Base-by-base conservation (phyloP, 2,113 vertebrate genomes). In the Pachycephala philippinensis region DNA sequence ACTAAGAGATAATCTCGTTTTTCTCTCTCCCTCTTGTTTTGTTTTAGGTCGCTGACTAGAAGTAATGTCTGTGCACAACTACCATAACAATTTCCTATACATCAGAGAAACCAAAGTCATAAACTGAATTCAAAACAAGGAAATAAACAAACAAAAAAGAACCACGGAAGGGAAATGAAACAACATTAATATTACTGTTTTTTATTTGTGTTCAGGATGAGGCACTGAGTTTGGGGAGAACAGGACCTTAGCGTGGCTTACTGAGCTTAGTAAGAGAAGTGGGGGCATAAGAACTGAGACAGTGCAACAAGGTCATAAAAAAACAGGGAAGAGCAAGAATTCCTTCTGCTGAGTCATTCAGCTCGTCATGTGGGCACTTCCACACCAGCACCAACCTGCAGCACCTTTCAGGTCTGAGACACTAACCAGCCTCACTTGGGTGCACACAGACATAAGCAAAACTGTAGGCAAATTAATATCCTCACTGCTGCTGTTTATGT, bases 51-150 rank as follows among this genome's bases (percentile, higher is more conserved):
- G 3, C 66, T 85, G 78, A 83, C 78, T 81, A 87, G 89, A 94
- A 96, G 42, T 84, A 93, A 91, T 33, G 44, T 39, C 70, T 79
- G 35, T 40, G 54, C 50, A 77, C 65, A 94, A 81, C 80, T 64
- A 83, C 90, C 75, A 49, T 72, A 93, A 81, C 59, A 83, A 89
- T 93, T 60, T 95, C 91, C 71, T 94, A 83, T 77, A 84, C 57
- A 92, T 95, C 60, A 87, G 70, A 92, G 68, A 97, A 93, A 94
- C 37, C 72, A 64, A 88, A 93, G 63, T 39, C 33, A 78, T 79
- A 92, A 95, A 93, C 59, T 66, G 63, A 87, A 89, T 56, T 89
- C n/a, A 82, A 93, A 93, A 56, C 35, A 83, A 81, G 76, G 53
- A 84, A 85, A 89, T 44, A 94, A 91, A 79, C 50, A 91, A 72